Evolutionary conservation across 2,113 vertebrate genomes (phyloP).

Genomic region (Equus przewalskii): DNA sequence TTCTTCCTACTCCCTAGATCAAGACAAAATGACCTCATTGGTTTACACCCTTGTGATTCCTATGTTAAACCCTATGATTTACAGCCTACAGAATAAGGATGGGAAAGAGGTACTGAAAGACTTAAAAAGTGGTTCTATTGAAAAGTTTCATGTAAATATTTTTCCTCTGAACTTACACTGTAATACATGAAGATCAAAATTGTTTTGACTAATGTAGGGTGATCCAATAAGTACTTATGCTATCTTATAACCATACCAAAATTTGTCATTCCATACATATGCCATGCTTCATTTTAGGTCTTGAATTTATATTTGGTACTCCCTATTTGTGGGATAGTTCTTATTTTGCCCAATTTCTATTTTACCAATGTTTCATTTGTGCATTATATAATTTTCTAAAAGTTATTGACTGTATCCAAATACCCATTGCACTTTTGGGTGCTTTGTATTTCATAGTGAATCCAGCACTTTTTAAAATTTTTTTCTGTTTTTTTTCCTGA

Average conservation of each 20-base stretch:
- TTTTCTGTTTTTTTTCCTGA: too few relatives aligned
- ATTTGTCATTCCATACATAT: too few relatives aligned
- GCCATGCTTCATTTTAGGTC: neutral
- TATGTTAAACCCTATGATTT: conserved; percentile 69
- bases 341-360: neutral
- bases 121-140: neutral
- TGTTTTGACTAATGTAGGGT: neutral
- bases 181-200: neutral
- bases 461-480: neutral
- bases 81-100: conserved; percentile 63
- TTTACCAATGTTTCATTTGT: neutral
- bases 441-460: neutral
- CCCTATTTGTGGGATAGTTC: neutral
- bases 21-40: conserved; percentile 67
- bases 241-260: too few relatives aligned
- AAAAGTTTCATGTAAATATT: neutral
- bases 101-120: conserved; percentile 58
- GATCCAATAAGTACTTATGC: neutral
- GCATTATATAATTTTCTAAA: neutral
- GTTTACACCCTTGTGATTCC: conserved; percentile 75
- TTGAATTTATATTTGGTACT: neutral
- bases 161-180: neutral
- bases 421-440: neutral
- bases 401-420: neutral
- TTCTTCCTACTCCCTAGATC: conserved; percentile 44